Base-by-base conservation (phyloP, 2,113 vertebrate genomes). In the Chaenogobius annularis region DNA sequence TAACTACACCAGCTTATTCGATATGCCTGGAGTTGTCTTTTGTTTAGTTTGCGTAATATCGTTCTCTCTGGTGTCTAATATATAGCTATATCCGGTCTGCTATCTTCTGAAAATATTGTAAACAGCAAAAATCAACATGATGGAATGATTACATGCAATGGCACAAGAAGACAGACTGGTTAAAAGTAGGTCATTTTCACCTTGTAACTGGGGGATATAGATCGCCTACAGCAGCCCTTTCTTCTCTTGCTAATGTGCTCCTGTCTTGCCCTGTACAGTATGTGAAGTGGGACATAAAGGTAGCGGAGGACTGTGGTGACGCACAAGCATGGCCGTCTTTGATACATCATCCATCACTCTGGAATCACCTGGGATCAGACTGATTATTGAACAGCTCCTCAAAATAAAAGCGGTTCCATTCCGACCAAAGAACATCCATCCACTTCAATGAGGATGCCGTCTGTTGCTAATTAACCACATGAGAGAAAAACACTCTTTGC, bases 281-380 rank as follows among this genome's bases (percentile, higher is more conserved):
- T 55, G 3, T 22, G 8, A 7, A 22, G n/a, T 22, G 54, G 10
- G n/a, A 55, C 54, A 22, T 61, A 35, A 35, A 61, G 23, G 26
- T 23, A 8, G 22, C 1, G 11, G 31, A n/a, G 62, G 2, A 44
- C 10, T 56, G 14, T 3, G 19, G 11, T 59, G n/a, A 35, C 23
- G 26, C 43, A 4, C 19, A 50, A 63, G 63, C 3, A 44, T 4
- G 55, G 22, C 52, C 43, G 11, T 31, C 47, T 46, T 46, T 20
- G 14, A 64, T 37, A 43, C 66, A 7, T 66, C 54, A 14, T 50
- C 17, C 66, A 70, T 72, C 31, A 44, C 65, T 37, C 50, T 20
- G 54, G 40, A 7, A 62, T 47, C 10, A 11, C 48, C 22, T 11
- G 26, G 44, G 47, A 20, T 44, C 50, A 20, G 26, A 2, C 10